phyloP scores from a whole-genome alignment of 2,888 invertebrate genomes.

The Pemphredon lugubris region DNA sequence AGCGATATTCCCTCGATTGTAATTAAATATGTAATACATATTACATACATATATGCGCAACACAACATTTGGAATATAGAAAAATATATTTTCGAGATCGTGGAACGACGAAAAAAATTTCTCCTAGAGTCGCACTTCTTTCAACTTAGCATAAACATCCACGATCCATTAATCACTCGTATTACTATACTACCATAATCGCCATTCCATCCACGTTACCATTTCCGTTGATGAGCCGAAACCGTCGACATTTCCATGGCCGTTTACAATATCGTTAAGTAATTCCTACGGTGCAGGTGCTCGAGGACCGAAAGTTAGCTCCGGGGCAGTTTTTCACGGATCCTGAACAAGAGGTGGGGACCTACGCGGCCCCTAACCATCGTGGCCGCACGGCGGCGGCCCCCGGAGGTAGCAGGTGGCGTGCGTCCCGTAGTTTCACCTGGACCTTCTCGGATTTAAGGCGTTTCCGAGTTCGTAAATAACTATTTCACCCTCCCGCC shows the following conservation, averaged over 20 bases:
- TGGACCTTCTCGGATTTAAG: conserved; percentile 63
- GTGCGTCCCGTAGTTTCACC: conserved; percentile 64
- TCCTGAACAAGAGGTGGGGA: conserved; percentile 35
- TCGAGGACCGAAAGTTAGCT: conserved; percentile 34
- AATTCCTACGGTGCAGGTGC: conserved; percentile 58
- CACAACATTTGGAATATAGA: too few species aligned
- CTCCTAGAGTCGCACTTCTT: too few species aligned
- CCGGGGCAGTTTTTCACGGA: conserved; percentile 56
- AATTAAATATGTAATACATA: too few species aligned
- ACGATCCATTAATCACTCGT: too few species aligned
- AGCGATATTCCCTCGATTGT: too few species aligned
- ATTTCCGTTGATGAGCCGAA: too few species aligned
- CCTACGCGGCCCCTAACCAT: conserved; percentile 31
- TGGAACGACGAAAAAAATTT: too few species aligned
- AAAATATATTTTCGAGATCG: too few species aligned
- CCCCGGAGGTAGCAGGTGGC: conserved; percentile 71
- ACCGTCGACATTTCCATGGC: background rate
- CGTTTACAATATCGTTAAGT: conserved; percentile 35
- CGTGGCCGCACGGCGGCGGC: conserved; percentile 20
- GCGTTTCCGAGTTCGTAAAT: conserved; percentile 62
- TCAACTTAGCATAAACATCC: too few species aligned
- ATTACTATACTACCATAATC: too few species aligned
- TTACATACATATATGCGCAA: too few species aligned
- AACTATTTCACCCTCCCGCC: conserved; percentile 41
- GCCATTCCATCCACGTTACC: too few species aligned